Evolutionary conservation across 37 sponge, comb jelly and placozoan species (phyloP), one percentile per base, ranked within the genome.

Genomic region (Chondrilla cf. caribensis): DNA sequence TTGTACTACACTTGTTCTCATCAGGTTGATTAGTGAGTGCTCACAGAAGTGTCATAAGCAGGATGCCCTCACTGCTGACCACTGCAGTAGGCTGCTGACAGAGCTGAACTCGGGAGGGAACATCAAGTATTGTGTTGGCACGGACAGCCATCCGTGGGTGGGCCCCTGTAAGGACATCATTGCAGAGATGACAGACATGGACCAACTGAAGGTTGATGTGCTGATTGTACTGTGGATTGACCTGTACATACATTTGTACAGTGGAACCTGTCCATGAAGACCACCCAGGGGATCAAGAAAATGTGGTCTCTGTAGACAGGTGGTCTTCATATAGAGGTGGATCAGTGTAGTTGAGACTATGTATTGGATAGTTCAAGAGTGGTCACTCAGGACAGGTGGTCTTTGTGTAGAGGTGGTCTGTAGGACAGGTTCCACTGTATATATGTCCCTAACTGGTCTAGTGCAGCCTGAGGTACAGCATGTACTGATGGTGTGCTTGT

Each of bases 51-150:
- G 58, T 58, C 86, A 58, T 81, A 60, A 15, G 37, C n/a, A 24
- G 81, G 65, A 38, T 28, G 17, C 11, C 2, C 32, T 22, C 22
- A 81, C 54, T 83, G 64, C 71, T 17, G 31, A 17, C 33, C 26
- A 17, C 33, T 4, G 33, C 1, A 28, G 38, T 15, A 47, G 70
- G 59, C 87, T 86, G 81, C 38, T 54, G 81, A 31, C 60, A 9
- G 95, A 95, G 86, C 81, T 95, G 70, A 81, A 87, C 59, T 81
- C 84, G 25, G 95, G 90, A 22, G 95, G 95, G 41, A 95, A 95
- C 62, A 78, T 91, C 25, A 82, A 82, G 39, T 84, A 80, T 9
- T 57, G 58, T 26, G 60, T 80, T 43, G 89, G 89, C 2, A 80
- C 58, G 9, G 75, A 77, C 22, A 54, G 77, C n/a, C 60, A 81